Base-by-base conservation (phyloP, 2,113 vertebrate genomes). In the Ammodytes dubius region DNA sequence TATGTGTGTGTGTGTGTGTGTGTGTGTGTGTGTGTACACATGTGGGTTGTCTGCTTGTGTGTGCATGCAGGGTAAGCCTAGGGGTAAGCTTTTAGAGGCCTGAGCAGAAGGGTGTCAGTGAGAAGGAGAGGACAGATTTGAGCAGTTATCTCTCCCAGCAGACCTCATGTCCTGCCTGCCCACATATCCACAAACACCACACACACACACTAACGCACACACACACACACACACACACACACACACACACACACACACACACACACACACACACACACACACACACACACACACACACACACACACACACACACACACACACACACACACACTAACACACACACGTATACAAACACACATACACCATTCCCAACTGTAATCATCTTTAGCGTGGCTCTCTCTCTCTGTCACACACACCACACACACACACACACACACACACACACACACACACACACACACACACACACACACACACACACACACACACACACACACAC, bases 81-180 rank as follows among this genome's bases (percentile, higher is more conserved):
- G 69, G 87, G 88, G 89, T 89, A 90, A 90, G 93, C 89, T 92
- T 92, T 93, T 90, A 93, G 90, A 92, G 91, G 83, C 86, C 91
- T 92, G 87, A 89, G 89, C 88, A 81, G 85, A 90, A 82, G 85
- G 85, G 90, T 91, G 90, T 91, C 87, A 91, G 88, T 86, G 90
- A 93, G 89, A 91, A 92, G 92, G 81, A 91, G 89, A 93, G 87
- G 88, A 93, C 87, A 93, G 91, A 90, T 90, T 91, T 89, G 90
- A 89, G 83, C 79, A 88, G 89, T 89, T 94, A 88, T 95, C 91
- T 92, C 84, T 90, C 88, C 77, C 88, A 86, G 90, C 91, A 93
- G 92, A 91, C 90, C 89, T 92, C 88, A 86, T 92, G 82, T 93
- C 85, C 88, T 81, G 89, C 75, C 71, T 81, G 69, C 84, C 81